These are phyloP conservation scores for Drosophila ogumai DNA, from an alignment of 1,140 invertebrate species.

Conservation along the genomic window DNA sequence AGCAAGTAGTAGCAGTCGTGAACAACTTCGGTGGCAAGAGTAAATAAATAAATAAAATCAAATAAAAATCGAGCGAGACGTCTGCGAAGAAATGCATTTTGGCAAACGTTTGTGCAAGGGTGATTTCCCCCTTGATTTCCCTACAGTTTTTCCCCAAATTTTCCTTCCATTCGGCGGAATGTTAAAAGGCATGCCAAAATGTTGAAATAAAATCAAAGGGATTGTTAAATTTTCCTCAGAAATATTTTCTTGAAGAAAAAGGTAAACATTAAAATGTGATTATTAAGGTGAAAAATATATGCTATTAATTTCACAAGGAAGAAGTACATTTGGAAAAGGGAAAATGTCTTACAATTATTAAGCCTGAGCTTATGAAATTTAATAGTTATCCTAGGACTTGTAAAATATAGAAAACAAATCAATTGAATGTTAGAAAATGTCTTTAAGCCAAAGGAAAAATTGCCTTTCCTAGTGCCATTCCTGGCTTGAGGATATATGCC, in stretches of 20 bases:
- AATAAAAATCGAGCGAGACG: constrained; percentile 37
- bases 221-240: constrained; percentile 14
- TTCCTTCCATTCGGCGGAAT: not conserved
- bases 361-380: not conserved
- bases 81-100: constrained; percentile 32
- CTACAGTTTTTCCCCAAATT: not conserved
- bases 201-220: constrained; percentile 19
- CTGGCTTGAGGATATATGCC: not conserved
- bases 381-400: too few species aligned
- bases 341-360: not conserved
- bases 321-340: too few species aligned
- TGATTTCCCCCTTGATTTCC: not conserved
- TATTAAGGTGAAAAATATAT: not conserved
- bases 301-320: not conserved
- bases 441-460: not conserved
- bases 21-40: constrained; percentile 30
- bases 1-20: not conserved
- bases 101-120: constrained; percentile 12
- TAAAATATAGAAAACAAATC: not conserved
- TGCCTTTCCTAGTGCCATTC: not conserved
- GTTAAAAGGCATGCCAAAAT: constrained; percentile 22
- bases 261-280: constrained; percentile 5
- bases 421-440: constrained; percentile 14
- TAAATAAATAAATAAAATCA: constrained; percentile 51
- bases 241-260: constrained; percentile 15